Evolutionary conservation across 2,888 invertebrate genomes (phyloP), one percentile per base, ranked within the genome.

Genomic region (Bombyx huttoni): DNA sequence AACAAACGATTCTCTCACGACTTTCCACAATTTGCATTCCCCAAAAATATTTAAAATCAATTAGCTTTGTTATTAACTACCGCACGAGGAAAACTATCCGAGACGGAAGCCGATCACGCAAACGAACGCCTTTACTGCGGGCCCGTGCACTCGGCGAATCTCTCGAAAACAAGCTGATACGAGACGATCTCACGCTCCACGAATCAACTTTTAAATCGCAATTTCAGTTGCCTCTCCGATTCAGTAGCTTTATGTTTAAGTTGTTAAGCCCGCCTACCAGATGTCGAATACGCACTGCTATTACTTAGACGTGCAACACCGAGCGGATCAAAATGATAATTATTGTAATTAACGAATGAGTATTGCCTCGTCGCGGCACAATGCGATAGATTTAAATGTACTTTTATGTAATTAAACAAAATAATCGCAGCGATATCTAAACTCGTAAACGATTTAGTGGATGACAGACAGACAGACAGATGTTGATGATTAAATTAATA

Each of bases 171-270:
- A 40, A 40, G 12, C 40, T 6, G 7, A 40, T 40, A 6, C 40
- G 63, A 66, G 69, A 68, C 63, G 58, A 57, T 78, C 75, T 67
- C 75, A 73, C 71, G 70, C 62, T 67, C 55, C 48, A 59, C 58
- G 54, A 60, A 60, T 57, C 24, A 58, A 57, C 62, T 63, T 65
- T 68, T 73, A 71, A 68, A 62, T 62, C 58, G 62, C 56, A 61
- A 68, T 59, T 62, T 55, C 24, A 24, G 24, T 58, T 62, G 68
- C 67, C 71, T 71, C 73, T 75, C 70, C 72, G 68, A 74, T 77
- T 70, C 83, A 75, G 83, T 81, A 82, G 82, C 81, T 65, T 76
- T 74, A 74, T 75, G 73, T 71, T 73, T 69, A 70, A 68, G 68
- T 70, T 75, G 75, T 78, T 78, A 73, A 65, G 67, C 65, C 58